Base-by-base conservation (phyloP, 2,888 invertebrate species). In the Scaeva pyrastri region DNA sequence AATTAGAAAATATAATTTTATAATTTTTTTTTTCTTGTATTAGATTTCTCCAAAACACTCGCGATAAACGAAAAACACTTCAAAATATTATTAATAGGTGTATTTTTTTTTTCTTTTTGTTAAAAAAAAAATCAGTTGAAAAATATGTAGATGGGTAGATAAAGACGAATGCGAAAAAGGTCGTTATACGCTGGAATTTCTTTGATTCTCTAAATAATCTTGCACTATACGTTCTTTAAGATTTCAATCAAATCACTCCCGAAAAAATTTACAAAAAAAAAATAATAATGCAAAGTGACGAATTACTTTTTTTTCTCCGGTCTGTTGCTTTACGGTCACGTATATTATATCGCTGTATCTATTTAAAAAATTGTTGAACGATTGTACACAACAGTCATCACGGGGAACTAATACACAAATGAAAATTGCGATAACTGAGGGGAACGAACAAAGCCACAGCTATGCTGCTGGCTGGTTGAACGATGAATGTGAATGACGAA, bases 281-380 rank as follows among this genome's bases (percentile, higher is more conserved):
- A 81, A 70, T 82, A 55, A 60, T 14, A 41, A n/a, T n/a, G n/a
- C 70, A 64, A 76, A 76, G 66, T 68, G 41, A 78, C 43, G 68
- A 64, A 50, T 66, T 56, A 84, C 64, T 77, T 74, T 74, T 82
- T 58, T 60, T 70, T 85, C 76, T 82, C 64, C 82, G 78, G 82
- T 77, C 82, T 86, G 86, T 82, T 86, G 86, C 82, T 86, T 82
- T 85, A 71, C 71, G 74, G 77, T 86, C 86, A 86, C 86, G 86
- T 86, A 86, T 77, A 86, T 77, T 77, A 70, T 86, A 77, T 81
- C 77, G 81, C 76, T 62, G 60, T 81, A 77, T 76, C 78, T 86
- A 78, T 82, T 77, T 39, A 86, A 77, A 82, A 86, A 78, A 74
- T 74, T 74, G 64, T 74, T 77, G 71, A 73, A 74, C 77, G 77